These are phyloP conservation scores for Gnathonemus longibarbis DNA, from an alignment of 2,113 vertebrate genomes.

Conservation along the genomic window DNA sequence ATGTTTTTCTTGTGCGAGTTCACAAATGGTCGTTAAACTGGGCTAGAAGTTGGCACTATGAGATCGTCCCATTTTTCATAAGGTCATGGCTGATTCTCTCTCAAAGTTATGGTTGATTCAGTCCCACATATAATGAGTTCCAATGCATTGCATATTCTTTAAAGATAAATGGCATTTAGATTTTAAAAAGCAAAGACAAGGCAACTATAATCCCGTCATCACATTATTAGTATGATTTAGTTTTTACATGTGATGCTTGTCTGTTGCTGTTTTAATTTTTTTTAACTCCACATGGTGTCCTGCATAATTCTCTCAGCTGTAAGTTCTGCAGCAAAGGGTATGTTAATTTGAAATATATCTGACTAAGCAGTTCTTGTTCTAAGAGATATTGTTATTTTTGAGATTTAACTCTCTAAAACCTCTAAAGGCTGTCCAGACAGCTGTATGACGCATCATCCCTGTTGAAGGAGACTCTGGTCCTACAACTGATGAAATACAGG, in stretches of 20 bases:
- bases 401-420: constrained; percentile 38
- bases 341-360: constrained; percentile 47
- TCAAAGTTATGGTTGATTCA: background rate
- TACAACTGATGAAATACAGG: background rate
- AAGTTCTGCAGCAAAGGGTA: background rate
- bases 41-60: background rate
- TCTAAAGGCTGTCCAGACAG: constrained; percentile 20
- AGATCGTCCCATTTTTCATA: background rate
- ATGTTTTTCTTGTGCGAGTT: background rate
- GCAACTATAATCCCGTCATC: background rate
- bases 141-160: background rate
- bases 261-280: background rate
- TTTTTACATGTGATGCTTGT: background rate
- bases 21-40: background rate
- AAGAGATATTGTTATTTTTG: constrained; percentile 39
- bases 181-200: background rate
- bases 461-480: background rate
- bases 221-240: background rate
- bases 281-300: background rate
- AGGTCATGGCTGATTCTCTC: background rate
- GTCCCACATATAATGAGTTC: background rate
- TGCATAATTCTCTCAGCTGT: background rate
- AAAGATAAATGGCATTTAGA: background rate
- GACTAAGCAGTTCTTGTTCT: constrained; percentile 26
- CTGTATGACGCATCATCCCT: constrained; percentile 11